Base-by-base conservation (phyloP, 2,113 vertebrate species). In the Thalassoma bifasciatum region DNA sequence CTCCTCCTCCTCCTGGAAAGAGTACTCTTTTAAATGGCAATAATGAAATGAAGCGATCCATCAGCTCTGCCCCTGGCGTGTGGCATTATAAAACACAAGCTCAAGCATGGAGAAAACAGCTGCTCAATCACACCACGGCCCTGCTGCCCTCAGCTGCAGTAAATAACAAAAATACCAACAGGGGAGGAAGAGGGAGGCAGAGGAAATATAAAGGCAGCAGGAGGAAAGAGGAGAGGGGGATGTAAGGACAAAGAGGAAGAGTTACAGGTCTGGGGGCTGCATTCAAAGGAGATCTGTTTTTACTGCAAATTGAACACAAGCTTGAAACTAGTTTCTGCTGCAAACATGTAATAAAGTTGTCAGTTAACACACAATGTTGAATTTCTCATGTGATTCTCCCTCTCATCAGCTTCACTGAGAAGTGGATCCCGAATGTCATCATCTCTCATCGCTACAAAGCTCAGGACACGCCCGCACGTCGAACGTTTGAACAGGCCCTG, bases 371-470 rank as follows among this genome's bases (percentile, higher is more conserved):
- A 64, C 44, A 30, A 38, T 42, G 7, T 56, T 10, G 36, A 6
- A 60, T 54, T 71, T 4, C 42, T 22, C 23, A 10, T 61, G 49
- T 81, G 58, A 5, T 75, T 72, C 57, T 57, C 66, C 22, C 12
- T 77, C 60, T 53, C 84, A 66, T 13, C 90, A 99, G 98, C 86
- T 99, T 99, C 74, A 95, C 96, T 0, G 98, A 99, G 86, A 99
- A 99, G 89, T 96, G 96, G 84, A 99, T 99, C 75, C 97, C 98
- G 75, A 98, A 77, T 0, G 96, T 99, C 75, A 99, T 99, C 87
- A 99, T 99, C 76, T 99, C 98, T 0, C 98, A 99, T 75, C 97
- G 98, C 53, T 99, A 98, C 92, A 99, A 99, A 89, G 98, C 97
- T 0, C 98, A 99, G 75, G 98, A 99, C 88, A 99, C 98, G 0